Evolutionary conservation across 2,113 vertebrate genomes (phyloP).

Genomic region (Nyctereutes procyonoides): DNA sequence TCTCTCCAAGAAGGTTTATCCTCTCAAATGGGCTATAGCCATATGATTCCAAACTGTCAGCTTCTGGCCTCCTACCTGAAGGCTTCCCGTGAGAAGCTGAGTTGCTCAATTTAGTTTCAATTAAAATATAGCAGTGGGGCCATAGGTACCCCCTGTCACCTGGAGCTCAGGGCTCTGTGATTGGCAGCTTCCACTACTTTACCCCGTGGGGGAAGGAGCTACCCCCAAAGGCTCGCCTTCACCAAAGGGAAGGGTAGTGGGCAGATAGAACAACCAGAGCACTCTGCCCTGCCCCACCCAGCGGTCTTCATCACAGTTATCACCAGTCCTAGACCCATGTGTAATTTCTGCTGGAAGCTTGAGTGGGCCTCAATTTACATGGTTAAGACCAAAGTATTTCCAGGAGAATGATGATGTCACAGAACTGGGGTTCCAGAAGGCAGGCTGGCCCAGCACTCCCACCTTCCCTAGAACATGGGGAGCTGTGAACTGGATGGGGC

Average conservation of each 20-base stretch:
- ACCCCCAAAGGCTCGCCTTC: not conserved
- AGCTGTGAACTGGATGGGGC: not conserved
- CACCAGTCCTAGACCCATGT: not conserved
- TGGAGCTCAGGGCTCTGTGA: not conserved
- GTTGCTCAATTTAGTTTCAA: not conserved
- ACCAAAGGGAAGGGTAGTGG: not conserved
- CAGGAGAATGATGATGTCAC: slow-evolving; percentile 60
- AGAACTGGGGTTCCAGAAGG: slow-evolving; percentile 70
- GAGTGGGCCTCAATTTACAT: not conserved
- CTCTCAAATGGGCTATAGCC: not conserved
- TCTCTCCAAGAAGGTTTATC: not conserved
- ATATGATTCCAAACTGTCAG: not conserved
- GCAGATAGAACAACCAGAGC: not conserved
- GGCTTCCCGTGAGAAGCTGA: not conserved
- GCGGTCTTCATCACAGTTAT: not conserved
- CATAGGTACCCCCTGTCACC: not conserved
- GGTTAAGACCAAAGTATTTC: not conserved
- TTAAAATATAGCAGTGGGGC: not conserved
- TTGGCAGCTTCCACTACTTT: not conserved
- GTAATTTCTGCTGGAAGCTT: not conserved
- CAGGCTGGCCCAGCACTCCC: not conserved
- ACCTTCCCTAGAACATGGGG: slow-evolving; percentile 7
- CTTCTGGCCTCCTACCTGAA: not conserved
- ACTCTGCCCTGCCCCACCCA: not conserved
- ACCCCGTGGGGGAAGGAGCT: not conserved